A percentile compares a stretch with the other conserved stretches of the same genome.
Evolutionary conservation across 2,888 invertebrate species (phyloP).

Genomic region (Sinopyrophorus schimmeli): DNA sequence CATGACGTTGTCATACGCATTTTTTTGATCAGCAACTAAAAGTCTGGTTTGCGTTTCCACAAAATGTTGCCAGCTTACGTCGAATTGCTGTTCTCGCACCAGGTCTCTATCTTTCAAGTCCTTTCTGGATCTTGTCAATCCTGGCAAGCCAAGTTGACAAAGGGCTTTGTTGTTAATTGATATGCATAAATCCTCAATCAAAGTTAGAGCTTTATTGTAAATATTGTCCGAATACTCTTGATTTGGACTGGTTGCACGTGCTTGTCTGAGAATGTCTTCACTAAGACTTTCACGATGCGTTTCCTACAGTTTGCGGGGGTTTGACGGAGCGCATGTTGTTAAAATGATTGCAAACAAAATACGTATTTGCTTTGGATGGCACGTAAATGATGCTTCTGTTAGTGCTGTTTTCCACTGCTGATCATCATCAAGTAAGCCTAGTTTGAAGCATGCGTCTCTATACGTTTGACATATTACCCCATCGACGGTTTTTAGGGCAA

Average conservation of each 20-base stretch:
- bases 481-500: slow-evolving; percentile 25
- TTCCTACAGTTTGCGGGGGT: neutral
- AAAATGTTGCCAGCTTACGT: neutral
- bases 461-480: slow-evolving; percentile 20
- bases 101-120: too few species aligned
- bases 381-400: slow-evolving; percentile 16
- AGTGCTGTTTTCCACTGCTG: slow-evolving; percentile 14
- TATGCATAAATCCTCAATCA: slow-evolving; percentile 7
- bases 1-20: slow-evolving; percentile 31
- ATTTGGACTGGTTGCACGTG: neutral
- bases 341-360: slow-evolving; percentile 14
- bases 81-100: neutral
- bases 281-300: neutral
- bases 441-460: slow-evolving; percentile 21
- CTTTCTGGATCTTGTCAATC: too few species aligned
- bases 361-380: slow-evolving; percentile 25
- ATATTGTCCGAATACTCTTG: neutral
- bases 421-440: slow-evolving; percentile 37
- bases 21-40: slow-evolving; percentile 8
- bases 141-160: too few species aligned
- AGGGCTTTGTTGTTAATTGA: slow-evolving; percentile 8
- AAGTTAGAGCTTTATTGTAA: too few species aligned
- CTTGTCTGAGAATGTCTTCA: neutral
- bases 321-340: too few species aligned
- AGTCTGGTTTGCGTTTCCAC: neutral